Percentiles rank a stretch among this genome's conserved stretches.
phyloP scores from a whole-genome alignment of 1,140 invertebrate species.

The Reticulitermes speratus region DNA sequence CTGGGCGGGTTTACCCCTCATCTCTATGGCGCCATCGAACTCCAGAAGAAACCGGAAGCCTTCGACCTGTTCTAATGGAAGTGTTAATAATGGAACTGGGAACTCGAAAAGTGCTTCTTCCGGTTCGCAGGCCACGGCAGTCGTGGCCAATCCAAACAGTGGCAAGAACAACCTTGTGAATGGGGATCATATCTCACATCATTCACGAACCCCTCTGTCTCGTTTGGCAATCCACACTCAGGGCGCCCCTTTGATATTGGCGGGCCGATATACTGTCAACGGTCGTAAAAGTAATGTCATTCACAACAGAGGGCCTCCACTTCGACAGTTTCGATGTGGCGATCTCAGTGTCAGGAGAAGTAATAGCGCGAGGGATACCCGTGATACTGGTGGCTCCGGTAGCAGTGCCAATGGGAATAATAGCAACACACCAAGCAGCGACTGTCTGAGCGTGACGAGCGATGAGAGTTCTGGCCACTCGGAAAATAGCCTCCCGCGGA shows the following conservation, averaged over 20 bases:
- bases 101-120: neutral
- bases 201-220: conserved; percentile 54
- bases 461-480: conserved; percentile 74
- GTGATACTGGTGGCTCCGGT: conserved; percentile 21
- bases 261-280: conserved; percentile 53
- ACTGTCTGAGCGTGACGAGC: conserved; percentile 68
- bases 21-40: conserved; percentile 56
- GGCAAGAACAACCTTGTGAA: conserved; percentile 33
- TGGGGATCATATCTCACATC: conserved; percentile 33
- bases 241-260: conserved; percentile 71
- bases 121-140: neutral
- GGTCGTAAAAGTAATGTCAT: conserved; percentile 40
- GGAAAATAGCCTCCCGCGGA: conserved; percentile 77
- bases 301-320: conserved; percentile 47
- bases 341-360: neutral
- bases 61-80: neutral
- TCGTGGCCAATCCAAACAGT: neutral
- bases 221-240: conserved; percentile 73
- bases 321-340: neutral
- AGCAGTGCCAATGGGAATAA: neutral
- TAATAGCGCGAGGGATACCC: neutral
- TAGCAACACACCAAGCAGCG: conserved; percentile 52
- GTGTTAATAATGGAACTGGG: neutral
- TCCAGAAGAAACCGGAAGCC: conserved; percentile 32
- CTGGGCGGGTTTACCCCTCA: conserved; percentile 68